A percentile compares a stretch with the other conserved stretches of the same genome.
Conservation (phyloP, 1,140 invertebrate species). For the Argopecten irradians region DNA sequence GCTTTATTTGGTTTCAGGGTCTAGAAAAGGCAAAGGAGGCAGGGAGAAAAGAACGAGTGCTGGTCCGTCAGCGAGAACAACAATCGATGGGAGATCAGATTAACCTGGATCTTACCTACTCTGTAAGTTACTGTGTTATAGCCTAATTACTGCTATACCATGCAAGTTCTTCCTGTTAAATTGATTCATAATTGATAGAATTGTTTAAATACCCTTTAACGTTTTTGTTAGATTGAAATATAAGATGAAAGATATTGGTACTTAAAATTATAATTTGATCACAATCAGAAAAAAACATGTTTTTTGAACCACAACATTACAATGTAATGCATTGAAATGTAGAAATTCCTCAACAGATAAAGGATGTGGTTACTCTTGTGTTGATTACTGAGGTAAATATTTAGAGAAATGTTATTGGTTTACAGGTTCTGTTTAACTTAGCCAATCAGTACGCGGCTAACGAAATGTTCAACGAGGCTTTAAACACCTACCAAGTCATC, state of each 20-base stretch:
- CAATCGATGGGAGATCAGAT: conserved; percentile 89
- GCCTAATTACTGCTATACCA: background rate
- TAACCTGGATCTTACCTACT: conserved; percentile 95
- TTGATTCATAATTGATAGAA: background rate
- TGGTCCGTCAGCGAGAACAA: conserved; percentile 95
- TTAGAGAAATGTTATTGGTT: no score
- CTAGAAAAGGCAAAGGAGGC: conserved; percentile 97
- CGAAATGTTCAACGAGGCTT: conserved; percentile 95
- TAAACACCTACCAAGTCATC: conserved; percentile 93
- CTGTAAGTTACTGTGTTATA: conserved; percentile 80
- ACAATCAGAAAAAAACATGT: no score
- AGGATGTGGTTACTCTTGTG: no score
- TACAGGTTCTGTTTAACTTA: conserved; percentile 93
- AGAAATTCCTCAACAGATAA: no score
- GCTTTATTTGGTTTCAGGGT: conserved; percentile 76
- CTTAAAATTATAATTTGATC: background rate
- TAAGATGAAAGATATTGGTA: no score
- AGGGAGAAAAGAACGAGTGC: conserved; percentile 89
- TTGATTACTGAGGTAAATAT: no score
- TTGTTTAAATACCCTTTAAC: no score
- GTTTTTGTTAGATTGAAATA: no score
- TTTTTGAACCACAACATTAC: no score
- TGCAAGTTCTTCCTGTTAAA: background rate
- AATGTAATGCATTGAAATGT: no score
- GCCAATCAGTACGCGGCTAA: conserved; percentile 95